phyloP scores from a whole-genome alignment of 1,140 invertebrate species.

The Trichonephila inaurata region DNA sequence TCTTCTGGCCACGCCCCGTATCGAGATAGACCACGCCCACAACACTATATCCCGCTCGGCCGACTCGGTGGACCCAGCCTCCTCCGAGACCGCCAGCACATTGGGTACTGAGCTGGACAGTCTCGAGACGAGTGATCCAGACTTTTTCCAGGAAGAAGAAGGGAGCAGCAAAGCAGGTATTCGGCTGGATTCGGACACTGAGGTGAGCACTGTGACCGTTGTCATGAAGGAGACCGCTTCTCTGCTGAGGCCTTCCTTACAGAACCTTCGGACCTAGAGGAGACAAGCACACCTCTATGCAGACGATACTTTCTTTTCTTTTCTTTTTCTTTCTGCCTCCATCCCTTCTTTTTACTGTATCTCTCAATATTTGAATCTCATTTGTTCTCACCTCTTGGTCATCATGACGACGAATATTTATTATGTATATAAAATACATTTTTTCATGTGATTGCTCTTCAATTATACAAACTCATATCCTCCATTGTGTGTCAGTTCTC shows the following conservation, averaged over 20 bases:
- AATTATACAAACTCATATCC: slow-evolving; percentile 60
- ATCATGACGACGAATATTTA: slow-evolving; percentile 5
- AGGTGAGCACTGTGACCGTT: slow-evolving; percentile 77
- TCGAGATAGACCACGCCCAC: slow-evolving; percentile 53
- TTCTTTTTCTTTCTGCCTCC: neutral
- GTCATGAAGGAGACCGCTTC: slow-evolving; percentile 71
- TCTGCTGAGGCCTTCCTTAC: slow-evolving; percentile 63
- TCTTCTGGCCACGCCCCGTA: slow-evolving; percentile 56
- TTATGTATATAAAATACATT: slow-evolving; percentile 48
- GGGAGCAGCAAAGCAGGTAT: neutral
- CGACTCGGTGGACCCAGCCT: slow-evolving; percentile 62
- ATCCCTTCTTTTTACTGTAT: neutral
- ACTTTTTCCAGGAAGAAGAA: slow-evolving; percentile 11
- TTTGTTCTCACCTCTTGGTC: neutral
- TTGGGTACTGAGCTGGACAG: slow-evolving; percentile 72
- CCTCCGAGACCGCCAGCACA: slow-evolving; percentile 68
- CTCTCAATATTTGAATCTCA: neutral
- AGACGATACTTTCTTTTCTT: neutral
- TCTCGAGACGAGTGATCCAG: slow-evolving; percentile 64
- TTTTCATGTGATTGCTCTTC: slow-evolving; percentile 56
- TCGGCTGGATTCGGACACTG: slow-evolving; percentile 75
- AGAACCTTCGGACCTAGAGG: slow-evolving; percentile 48
- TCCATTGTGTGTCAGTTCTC: neutral
- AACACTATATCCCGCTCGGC: slow-evolving; percentile 59
- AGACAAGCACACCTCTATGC: neutral